These are phyloP conservation scores for Sander vitreus DNA, from an alignment of 2,113 vertebrate genomes.

Conservation along the genomic window DNA sequence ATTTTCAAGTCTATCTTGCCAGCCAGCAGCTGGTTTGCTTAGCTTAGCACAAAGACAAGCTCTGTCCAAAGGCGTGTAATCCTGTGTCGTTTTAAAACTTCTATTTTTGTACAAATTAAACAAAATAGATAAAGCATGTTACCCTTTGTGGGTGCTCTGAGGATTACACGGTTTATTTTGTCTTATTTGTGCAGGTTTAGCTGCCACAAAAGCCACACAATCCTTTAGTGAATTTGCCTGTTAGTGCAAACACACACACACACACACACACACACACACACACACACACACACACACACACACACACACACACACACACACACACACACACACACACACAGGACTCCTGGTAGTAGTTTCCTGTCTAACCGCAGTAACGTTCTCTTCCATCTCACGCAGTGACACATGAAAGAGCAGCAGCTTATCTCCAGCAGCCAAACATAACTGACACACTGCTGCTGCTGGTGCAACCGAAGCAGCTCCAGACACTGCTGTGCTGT, in stretches of 20 bases:
- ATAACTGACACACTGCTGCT: constrained; percentile 52
- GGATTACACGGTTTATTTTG: too few relatives aligned
- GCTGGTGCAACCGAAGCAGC: constrained; percentile 41
- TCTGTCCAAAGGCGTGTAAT: too few relatives aligned
- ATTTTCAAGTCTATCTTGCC: too few relatives aligned
- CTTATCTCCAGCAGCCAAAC: constrained; percentile 66
- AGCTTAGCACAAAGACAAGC: too few relatives aligned
- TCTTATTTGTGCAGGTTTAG: too few relatives aligned
- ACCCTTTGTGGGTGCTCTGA: too few relatives aligned
- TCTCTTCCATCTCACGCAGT: constrained; percentile 36
- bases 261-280: constrained; percentile 20
- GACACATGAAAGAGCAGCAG: constrained; percentile 37
- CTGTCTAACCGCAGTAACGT: constrained; percentile 65
- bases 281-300: constrained; percentile 6
- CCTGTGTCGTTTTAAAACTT: too few relatives aligned
- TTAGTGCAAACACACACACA: neutral
- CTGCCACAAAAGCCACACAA: too few relatives aligned
- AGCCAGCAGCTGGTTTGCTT: too few relatives aligned
- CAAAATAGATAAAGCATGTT: too few relatives aligned
- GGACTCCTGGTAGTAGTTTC: constrained; percentile 45
- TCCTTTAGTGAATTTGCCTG: too few relatives aligned
- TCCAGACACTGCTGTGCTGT: neutral
- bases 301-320: constrained; percentile 10
- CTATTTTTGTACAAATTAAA: too few relatives aligned
- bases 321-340: constrained; percentile 16